A percentile compares a stretch with the other conserved stretches of the same genome.
These are phyloP conservation scores for Pemphredon lugubris DNA, from an alignment of 2,888 invertebrate species.

Conservation along the genomic window DNA sequence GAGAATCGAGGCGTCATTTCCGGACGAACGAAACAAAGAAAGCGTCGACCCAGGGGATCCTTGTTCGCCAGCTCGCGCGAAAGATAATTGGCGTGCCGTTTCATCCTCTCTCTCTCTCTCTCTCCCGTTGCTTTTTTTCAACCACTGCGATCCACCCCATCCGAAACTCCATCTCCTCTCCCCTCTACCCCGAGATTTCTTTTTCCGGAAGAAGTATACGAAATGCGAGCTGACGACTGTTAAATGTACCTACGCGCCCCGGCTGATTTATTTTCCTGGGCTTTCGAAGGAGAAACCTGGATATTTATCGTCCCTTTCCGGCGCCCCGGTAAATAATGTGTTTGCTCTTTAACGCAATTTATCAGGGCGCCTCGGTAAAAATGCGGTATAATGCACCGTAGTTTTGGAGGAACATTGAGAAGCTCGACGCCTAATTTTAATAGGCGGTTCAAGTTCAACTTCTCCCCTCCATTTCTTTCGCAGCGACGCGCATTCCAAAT, in stretches of 20 bases:
- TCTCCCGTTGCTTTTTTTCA: not conserved
- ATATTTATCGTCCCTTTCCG: conserved; percentile 52
- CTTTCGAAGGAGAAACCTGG: conserved; percentile 40
- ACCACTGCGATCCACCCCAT: not conserved
- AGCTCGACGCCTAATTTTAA: no score
- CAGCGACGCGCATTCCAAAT: no score
- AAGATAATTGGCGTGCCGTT: conserved; percentile 62
- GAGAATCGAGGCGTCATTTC: conserved; percentile 70
- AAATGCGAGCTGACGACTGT: conserved; percentile 49
- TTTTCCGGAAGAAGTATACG: conserved; percentile 35
- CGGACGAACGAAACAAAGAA: conserved; percentile 66
- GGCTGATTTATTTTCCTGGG: conserved; percentile 46
- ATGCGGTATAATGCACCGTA: conserved; percentile 17
- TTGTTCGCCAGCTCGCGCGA: conserved; percentile 43
- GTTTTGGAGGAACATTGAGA: not conserved
- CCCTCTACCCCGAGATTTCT: no score
- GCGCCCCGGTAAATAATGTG: conserved; percentile 46
- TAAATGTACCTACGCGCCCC: conserved; percentile 44
- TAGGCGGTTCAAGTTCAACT: no score
- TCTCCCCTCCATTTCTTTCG: no score
- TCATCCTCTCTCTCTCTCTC: conserved; percentile 42
- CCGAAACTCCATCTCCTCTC: not conserved
- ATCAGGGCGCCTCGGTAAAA: conserved; percentile 15
- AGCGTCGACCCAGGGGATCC: conserved; percentile 24
- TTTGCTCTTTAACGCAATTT: conserved; percentile 53